Evolutionary conservation across 2,888 invertebrate species (phyloP).

Genomic region (Spialia ferax): DNA sequence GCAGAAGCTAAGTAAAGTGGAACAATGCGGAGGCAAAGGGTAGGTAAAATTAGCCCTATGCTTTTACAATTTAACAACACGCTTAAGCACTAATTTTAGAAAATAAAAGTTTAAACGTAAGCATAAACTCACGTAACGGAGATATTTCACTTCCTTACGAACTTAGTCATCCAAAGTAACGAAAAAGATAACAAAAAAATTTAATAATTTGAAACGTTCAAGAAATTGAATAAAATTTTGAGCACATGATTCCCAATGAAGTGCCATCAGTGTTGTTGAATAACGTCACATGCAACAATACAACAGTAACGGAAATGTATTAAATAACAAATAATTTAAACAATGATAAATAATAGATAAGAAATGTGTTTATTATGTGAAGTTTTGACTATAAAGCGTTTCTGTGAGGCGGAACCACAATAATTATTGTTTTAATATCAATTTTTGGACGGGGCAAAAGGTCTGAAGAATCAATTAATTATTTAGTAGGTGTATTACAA

Average conservation of each 20-base stretch:
- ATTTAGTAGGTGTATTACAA: too few relatives aligned
- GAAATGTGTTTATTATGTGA: too few relatives aligned
- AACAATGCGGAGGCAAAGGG: neutral
- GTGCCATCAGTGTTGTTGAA: too few relatives aligned
- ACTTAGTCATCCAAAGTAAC: too few relatives aligned
- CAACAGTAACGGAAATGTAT: neutral
- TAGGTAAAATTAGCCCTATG: constrained; percentile 1
- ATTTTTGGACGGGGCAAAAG: neutral
- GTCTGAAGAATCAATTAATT: too few relatives aligned
- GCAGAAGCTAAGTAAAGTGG: neutral
- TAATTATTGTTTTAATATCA: neutral
- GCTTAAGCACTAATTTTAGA: neutral
- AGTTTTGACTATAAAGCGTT: neutral
- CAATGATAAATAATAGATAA: neutral
- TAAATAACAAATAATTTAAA: neutral
- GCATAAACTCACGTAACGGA: too few relatives aligned
- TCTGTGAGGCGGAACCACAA: neutral
- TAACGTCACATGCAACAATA: neutral
- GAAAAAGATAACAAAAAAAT: too few relatives aligned
- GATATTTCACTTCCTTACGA: too few relatives aligned
- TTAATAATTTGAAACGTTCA: too few relatives aligned
- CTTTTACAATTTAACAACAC: neutral
- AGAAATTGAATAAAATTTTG: too few relatives aligned
- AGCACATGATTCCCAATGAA: too few relatives aligned
- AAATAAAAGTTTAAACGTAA: neutral